These are phyloP conservation scores for Montipora capricornis DNA, from an alignment of 64 coral and sea anemone species.

Conservation along the genomic window DNA sequence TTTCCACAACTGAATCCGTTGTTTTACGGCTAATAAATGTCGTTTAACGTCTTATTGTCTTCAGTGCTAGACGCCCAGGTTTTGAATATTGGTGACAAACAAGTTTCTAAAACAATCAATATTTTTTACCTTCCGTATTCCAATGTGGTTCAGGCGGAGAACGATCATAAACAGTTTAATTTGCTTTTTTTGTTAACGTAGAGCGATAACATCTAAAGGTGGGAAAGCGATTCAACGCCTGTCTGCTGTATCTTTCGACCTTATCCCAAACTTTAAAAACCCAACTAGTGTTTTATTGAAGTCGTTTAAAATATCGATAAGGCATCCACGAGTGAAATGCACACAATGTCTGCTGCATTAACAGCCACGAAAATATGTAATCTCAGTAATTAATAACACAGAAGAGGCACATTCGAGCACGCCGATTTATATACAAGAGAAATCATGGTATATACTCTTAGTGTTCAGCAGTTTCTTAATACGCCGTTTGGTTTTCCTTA, in stretches of 20 bases:
- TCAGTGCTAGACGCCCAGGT: neutral
- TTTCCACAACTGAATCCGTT: no score
- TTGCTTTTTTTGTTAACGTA: conserved; percentile 5
- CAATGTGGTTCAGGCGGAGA: neutral
- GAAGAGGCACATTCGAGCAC: neutral
- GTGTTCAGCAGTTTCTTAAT: neutral
- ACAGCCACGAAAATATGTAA: neutral
- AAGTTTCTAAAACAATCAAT: neutral
- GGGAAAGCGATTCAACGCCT: neutral
- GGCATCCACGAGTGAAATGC: neutral
- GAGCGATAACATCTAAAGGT: conserved; percentile 27
- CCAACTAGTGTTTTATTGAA: neutral
- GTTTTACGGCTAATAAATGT: no score
- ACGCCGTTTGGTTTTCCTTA: neutral
- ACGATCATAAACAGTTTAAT: conserved; percentile 19
- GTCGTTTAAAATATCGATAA: conserved; percentile 16
- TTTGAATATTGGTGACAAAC: neutral
- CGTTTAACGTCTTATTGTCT: neutral
- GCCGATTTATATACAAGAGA: neutral
- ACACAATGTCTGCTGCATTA: conserved; percentile 32
- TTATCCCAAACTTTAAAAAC: neutral
- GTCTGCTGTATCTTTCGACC: neutral
- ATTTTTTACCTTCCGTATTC: neutral
- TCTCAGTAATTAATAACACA: conserved; percentile 8
- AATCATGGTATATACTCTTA: neutral